Percentiles rank a stretch among this genome's conserved stretches.
phyloP scores from a whole-genome alignment of 37 sponge, comb jelly and placozoan genomes.

The Aphrocallistes beatrix region DNA sequence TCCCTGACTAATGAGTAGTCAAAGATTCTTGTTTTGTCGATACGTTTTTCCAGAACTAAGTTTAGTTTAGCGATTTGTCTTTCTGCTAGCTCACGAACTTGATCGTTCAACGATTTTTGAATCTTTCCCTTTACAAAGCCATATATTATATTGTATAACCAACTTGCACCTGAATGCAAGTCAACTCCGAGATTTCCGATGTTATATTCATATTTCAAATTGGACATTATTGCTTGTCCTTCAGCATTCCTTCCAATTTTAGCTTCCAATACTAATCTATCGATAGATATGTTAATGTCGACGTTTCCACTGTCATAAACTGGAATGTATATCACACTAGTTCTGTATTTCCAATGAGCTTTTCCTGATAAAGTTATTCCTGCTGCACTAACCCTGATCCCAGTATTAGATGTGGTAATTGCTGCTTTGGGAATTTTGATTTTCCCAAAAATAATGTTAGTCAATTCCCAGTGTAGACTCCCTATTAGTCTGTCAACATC shows the following conservation, averaged over 20 bases:
- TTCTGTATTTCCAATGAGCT: background rate
- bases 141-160: background rate
- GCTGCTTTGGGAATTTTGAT: background rate
- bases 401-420: background rate
- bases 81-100: background rate
- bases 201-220: constrained; percentile 36
- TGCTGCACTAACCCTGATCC: background rate
- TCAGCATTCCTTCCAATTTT: constrained; percentile 32
- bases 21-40: constrained; percentile 42
- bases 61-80: background rate
- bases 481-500: background rate
- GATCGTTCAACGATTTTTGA: background rate
- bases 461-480: background rate
- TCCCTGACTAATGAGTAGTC: constrained; percentile 39
- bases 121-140: background rate
- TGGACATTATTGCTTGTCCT: constrained; percentile 50
- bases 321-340: background rate
- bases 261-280: background rate
- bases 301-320: background rate
- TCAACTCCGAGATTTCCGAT: constrained; percentile 50
- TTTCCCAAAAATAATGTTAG: background rate
- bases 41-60: background rate
- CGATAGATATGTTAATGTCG: background rate
- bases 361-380: background rate
- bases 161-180: constrained; percentile 53